Base-by-base conservation (phyloP, 2,113 vertebrate species). In the Zeus faber region DNA sequence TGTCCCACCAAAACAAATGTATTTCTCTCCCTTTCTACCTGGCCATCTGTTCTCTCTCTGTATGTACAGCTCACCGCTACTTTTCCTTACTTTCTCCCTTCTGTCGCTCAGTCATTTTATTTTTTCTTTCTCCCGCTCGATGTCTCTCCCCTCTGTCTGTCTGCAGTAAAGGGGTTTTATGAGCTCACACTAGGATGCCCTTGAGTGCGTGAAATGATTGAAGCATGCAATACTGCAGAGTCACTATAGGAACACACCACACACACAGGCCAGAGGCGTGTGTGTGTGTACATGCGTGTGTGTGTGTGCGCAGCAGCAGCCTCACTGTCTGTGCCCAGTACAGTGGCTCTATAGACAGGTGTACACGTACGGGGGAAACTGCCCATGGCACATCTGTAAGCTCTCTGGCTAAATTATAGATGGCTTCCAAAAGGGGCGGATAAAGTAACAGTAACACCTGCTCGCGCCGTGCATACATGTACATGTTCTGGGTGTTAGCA, bases 151-250 rank as follows among this genome's bases (percentile, higher is more conserved):
- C n/a, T n/a, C n/a, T n/a, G n/a, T 49, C 6, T 14, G 23, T 70
- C 48, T 60, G 29, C 54, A 54, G 2, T 49, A 18, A 50, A 66
- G 40, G 44, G 26, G 13, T 46, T 58, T 55, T 14, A 2, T 16
- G 14, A 3, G 9, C 14, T 11, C 9, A 35, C 9, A 45, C 11
- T 44, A 58, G 22, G 24, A 67, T 65, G 72, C 45, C 70, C 67
- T 80, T 72, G 64, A 67, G 21, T 49, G 54, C 63, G 21, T 40
- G 29, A 76, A 69, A 33, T 37, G 51, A 72, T 65, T 69, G 56
- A 61, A 58, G 44, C 21, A 20, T 31, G 54, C 55, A 54, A 31
- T 67, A 54, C 33, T 65, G 70, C 60, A 59, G 45, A 60, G 54
- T 77, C 68, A 54, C 49, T 41, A 11, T 49, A 41, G n/a, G n/a